Evolutionary conservation across 2,888 invertebrate genomes (phyloP), one percentile per base, ranked within the genome.

Genomic region (Helicoverpa assulta): DNA sequence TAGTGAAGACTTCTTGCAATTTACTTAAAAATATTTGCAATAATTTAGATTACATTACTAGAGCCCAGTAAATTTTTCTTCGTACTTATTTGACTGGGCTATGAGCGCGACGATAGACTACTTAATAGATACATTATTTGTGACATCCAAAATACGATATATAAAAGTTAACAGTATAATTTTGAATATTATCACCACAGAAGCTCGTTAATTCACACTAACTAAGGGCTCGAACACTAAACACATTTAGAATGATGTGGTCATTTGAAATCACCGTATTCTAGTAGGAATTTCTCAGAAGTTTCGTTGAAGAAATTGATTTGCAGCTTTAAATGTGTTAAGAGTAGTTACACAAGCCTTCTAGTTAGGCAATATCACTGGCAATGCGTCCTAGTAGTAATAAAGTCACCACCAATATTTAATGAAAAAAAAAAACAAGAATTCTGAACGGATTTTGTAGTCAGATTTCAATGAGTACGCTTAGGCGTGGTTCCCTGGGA

Each of bases 121-220:
- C 37, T 37, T 37, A 37, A 12, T 61, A 60, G 4, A 58, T 8
- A 54, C 52, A 56, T 50, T 40, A 43, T 43, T 56, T 67, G 40
- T 58, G 47, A 64, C 51, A 26, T 12, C 18, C 40, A n/a, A 76
- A 62, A 68, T 43, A 62, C 29, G n/a, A 64, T 67, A 73, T 56
- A 73, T 53, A 57, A 40, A 66, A 76, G 69, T 67, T 66, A 61
- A 76, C 72, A 5, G 26, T 55, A 52, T 12, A 29, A 67, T 55
- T 65, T 68, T 64, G 43, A 68, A 65, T 65, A 63, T 71, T 80
- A 78, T 79, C 67, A 76, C 73, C 64, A 58, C 60, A 47, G 56
- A 81, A 78, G 76, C 73, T 76, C 73, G 40, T 61, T 10, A 43
- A 52, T 65, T 37, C 33, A 56, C 60, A 37, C 50, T 10, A 19